A percentile compares a stretch with the other conserved stretches of the same genome.
These are phyloP conservation scores for Motacilla alba DNA, from an alignment of 2,113 vertebrate genomes.

Conservation along the genomic window DNA sequence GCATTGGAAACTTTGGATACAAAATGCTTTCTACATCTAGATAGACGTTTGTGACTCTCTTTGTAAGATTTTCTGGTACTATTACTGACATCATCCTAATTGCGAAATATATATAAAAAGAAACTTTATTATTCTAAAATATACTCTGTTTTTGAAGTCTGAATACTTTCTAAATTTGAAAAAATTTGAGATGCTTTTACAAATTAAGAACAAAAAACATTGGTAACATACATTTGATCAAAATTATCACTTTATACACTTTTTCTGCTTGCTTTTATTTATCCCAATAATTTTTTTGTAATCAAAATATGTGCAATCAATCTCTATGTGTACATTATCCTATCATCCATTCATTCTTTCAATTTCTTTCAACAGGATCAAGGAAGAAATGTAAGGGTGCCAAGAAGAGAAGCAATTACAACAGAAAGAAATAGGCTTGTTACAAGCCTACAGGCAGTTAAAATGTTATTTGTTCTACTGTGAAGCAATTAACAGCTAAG, in stretches of 20 bases:
- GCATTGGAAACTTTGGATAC: not conserved
- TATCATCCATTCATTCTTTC: not conserved
- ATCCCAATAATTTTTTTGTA: not conserved
- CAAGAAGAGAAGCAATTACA: not conserved
- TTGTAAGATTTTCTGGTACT: not conserved
- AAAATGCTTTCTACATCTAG: not conserved
- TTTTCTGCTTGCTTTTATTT: not conserved
- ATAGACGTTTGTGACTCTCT: not conserved
- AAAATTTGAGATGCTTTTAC: not conserved
- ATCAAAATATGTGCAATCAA: not conserved
- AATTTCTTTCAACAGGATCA: not conserved
- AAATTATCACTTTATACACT: not conserved
- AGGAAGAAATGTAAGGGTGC: not conserved
- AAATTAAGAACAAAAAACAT: not conserved
- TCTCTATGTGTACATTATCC: rapidly evolving
- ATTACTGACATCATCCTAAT: not conserved
- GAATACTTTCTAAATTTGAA: not conserved
- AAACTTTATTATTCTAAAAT: not conserved
- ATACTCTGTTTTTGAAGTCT: not conserved
- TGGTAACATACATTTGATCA: not conserved
- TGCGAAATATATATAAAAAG: not conserved
- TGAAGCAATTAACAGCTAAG: slow-evolving; percentile 57
- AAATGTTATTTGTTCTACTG: slow-evolving; percentile 48
- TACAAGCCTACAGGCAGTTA: slow-evolving; percentile 33
- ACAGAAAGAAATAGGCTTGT: not conserved